These are phyloP conservation scores for Oscarella lobularis DNA, from an alignment of 37 sponge, comb jelly and placozoan genomes.

Conservation along the genomic window DNA sequence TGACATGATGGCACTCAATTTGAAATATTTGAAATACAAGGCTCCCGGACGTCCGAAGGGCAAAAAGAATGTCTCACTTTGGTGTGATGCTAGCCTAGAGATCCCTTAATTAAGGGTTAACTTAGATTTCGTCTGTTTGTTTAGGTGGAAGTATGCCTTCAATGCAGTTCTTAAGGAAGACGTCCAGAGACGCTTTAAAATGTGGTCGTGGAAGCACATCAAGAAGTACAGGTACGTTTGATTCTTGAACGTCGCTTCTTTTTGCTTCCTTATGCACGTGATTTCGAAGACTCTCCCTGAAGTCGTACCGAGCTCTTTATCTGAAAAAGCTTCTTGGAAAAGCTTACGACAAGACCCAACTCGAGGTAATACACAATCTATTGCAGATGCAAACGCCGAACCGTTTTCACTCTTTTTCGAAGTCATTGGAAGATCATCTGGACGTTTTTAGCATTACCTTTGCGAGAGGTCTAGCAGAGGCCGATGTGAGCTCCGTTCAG, in stretches of 20 bases:
- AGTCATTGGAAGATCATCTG: conserved; percentile 42
- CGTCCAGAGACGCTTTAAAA: conserved; percentile 2
- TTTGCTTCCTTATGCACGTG: too few relatives aligned
- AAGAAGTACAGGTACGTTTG: conserved; percentile 4
- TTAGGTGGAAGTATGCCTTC: conserved; percentile 13
- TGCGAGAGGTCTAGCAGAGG: conserved; percentile 41
- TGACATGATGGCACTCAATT: background rate
- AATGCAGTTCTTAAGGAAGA: conserved; percentile 3
- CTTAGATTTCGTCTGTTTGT: background rate
- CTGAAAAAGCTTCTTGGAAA: too few relatives aligned
- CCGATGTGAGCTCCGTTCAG: conserved; percentile 17
- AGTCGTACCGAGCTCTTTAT: too few relatives aligned
- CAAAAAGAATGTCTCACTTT: too few relatives aligned
- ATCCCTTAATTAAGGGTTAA: too few relatives aligned
- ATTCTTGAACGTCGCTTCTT: background rate
- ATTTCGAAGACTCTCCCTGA: too few relatives aligned
- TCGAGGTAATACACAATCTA: too few relatives aligned
- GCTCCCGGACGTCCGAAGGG: background rate
- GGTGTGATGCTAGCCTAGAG: too few relatives aligned
- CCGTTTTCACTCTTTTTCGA: too few relatives aligned
- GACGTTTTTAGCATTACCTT: conserved; percentile 52
- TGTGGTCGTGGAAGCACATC: conserved; percentile 24
- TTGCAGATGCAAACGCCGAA: too few relatives aligned
- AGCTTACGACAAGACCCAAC: too few relatives aligned
- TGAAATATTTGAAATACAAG: background rate